Conservation (phyloP, 2,113 vertebrate species). For the Cercocebus atys region DNA sequence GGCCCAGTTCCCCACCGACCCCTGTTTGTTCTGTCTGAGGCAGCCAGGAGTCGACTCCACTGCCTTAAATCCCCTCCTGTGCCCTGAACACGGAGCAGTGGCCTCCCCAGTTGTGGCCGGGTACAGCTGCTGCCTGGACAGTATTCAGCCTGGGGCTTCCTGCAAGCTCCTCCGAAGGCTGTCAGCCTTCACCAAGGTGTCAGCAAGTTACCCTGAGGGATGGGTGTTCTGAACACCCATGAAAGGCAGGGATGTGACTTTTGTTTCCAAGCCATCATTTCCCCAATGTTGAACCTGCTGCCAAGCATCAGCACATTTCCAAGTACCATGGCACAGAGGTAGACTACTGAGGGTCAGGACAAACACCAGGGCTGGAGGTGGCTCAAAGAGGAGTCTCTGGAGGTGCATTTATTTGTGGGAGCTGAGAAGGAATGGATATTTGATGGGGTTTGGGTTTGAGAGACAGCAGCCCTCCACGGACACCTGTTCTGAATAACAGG, state of each 20-base stretch:
- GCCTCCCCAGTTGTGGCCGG: rapidly evolving
- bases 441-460: conserved; percentile 15
- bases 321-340: not conserved
- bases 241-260: not conserved
- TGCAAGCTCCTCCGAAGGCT: rapidly evolving
- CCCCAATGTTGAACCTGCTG: not conserved
- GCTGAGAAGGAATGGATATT: not conserved
- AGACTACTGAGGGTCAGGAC: not conserved
- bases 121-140: not conserved
- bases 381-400: not conserved
- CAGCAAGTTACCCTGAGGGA: not conserved
- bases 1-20: not conserved
- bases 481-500: not conserved
- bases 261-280: not conserved
- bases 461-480: not conserved
- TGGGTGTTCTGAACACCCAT: not conserved
- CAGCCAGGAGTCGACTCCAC: not conserved
- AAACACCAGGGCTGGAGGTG: not conserved
- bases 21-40: not conserved
- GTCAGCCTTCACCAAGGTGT: no score
- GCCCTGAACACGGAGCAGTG: not conserved
- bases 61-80: rapidly evolving
- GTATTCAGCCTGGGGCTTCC: not conserved
- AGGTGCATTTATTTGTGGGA: not conserved
- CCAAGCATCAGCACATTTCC: not conserved